These are phyloP conservation scores for Borostomias antarcticus DNA, from an alignment of 2,797 vertebrate species.

Conservation along the genomic window DNA sequence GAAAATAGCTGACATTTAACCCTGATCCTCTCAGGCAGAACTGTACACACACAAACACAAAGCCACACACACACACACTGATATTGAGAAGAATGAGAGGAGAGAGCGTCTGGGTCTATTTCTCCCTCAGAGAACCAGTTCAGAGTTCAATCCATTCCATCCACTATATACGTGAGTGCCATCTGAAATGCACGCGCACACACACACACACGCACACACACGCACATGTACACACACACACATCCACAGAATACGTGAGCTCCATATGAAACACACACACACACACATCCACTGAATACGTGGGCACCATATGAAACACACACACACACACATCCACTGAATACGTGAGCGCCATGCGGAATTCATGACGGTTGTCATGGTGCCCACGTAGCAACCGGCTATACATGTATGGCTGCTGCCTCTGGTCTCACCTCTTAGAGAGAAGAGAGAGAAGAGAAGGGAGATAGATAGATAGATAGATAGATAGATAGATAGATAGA, in stretches of 20 bases:
- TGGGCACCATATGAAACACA: neutral
- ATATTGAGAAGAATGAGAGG: neutral
- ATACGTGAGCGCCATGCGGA: conserved; percentile 78
- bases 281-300: neutral
- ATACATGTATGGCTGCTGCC: conserved; percentile 71
- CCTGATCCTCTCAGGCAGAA: conserved; percentile 18
- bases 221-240: neutral
- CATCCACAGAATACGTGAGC: neutral
- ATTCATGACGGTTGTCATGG: conserved; percentile 80
- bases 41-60: too few relatives aligned
- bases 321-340: conserved; percentile 64
- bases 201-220: too few relatives aligned
- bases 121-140: conserved; percentile 24
- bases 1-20: conserved; percentile 27
- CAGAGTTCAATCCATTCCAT: conserved; percentile 62
- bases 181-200: conserved; percentile 56
- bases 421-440: conserved; percentile 63
- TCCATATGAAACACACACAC: conserved; percentile 3
- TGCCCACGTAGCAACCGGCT: conserved; percentile 76
- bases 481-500: neutral
- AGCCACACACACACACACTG: too few relatives aligned
- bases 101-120: too few relatives aligned
- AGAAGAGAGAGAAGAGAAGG: neutral
- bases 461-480: too few relatives aligned
- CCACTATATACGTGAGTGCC: conserved; percentile 66